A percentile compares a stretch with the other conserved stretches of the same genome.
Conservation (phyloP, 1,140 invertebrate genomes). For the Steinernema khuongi region DNA sequence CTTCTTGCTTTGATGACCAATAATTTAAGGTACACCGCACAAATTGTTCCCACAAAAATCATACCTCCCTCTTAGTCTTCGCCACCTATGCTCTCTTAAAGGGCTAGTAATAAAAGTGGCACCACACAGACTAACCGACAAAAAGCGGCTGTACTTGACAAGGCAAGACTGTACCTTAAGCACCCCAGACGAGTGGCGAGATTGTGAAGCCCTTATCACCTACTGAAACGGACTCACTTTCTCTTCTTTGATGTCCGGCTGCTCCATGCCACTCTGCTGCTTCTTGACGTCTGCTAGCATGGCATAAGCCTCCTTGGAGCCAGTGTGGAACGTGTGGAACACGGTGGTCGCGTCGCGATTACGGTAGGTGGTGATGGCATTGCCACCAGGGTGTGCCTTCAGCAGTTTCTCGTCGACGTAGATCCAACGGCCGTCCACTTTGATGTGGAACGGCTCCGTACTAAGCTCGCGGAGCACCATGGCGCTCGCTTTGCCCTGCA, state of each 20-base stretch:
- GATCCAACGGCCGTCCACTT: slow-evolving; percentile 56
- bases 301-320: slow-evolving; percentile 52
- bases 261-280: slow-evolving; percentile 35
- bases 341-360: slow-evolving; percentile 55
- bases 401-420: slow-evolving; percentile 47
- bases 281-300: slow-evolving; percentile 43
- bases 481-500: not conserved
- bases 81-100: too few relatives aligned
- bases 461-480: slow-evolving; percentile 44
- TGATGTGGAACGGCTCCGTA: slow-evolving; percentile 45
- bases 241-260: slow-evolving; percentile 25
- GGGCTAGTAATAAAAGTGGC: too few relatives aligned
- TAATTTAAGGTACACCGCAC: too few relatives aligned
- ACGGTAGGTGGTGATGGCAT: slow-evolving; percentile 52
- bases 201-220: slow-evolving; percentile 14
- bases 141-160: too few relatives aligned
- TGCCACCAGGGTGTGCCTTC: slow-evolving; percentile 50
- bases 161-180: too few relatives aligned
- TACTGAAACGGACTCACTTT: slow-evolving; percentile 14
- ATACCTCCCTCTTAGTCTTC: too few relatives aligned
- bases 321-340: slow-evolving; percentile 56
- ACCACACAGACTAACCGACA: too few relatives aligned
- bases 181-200: too few relatives aligned
- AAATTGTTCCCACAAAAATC: too few relatives aligned
- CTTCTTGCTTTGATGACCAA: too few relatives aligned